Evolutionary conservation across 1,140 invertebrate genomes (phyloP), one percentile per base, ranked within the genome.

Genomic region (Sycophaga agraensis): DNA sequence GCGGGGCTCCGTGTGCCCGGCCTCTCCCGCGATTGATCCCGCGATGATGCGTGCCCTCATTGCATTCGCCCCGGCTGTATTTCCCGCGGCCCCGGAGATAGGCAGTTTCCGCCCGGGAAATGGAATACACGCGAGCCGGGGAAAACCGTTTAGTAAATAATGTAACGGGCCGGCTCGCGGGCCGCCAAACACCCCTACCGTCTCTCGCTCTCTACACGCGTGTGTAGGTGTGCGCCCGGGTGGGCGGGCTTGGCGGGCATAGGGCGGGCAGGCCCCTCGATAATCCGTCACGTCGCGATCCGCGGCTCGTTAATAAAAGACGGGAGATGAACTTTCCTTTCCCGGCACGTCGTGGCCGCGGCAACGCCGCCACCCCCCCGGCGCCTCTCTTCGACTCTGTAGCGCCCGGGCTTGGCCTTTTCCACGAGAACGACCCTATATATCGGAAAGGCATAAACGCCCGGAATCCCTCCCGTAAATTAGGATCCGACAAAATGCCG

Each of bases 371-470:
- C 65, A 66, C 66, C 68, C 69, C 70, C 68, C 68, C 66, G 66
- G 68, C 66, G 69, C 66, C 57, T 12, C 31, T 58, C 31, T 74
- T 75, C 70, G 66, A 70, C 71, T 66, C 43, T 62, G 59, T 62
- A 21, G 21, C n/a, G 40, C 14, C 19, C 8, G 66, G 64, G 59
- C 65, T 31, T 31, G 28, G 5, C 28, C 28, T 74, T 73, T 76
- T 73, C 74, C 66, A 67, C 68, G 70, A 71, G 73, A 76, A 77
- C 75, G 72, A 78, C 73, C 69, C 73, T 75, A 73, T n/a, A n/a
- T 71, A 81, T 81, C 74, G 79, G 77, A 81, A 81, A 80, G 77
- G 72, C 79, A 78, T 81, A 81, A 81, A 79, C 74, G 75, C 67
- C 69, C 71, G 73, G 71, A 79, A 80, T 81, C 78, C 78, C 37